These are phyloP conservation scores for Vulpes lagopus DNA, from an alignment of 2,113 vertebrate species.

Conservation along the genomic window DNA sequence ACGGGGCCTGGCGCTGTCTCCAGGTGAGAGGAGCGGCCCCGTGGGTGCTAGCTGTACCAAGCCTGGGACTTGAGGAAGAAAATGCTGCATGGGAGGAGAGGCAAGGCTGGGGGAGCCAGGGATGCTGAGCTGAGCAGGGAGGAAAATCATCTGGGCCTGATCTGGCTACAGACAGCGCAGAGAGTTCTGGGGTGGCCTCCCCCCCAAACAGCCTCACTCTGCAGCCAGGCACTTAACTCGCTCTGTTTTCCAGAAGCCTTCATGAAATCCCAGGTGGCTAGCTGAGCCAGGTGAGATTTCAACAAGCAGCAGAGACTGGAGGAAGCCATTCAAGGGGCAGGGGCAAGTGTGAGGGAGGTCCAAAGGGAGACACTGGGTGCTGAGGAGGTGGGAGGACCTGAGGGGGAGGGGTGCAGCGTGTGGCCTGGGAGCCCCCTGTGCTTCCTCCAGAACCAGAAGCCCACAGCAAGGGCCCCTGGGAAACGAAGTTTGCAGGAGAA, in stretches of 20 bases:
- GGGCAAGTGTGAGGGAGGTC: neutral
- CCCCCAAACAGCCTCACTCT: no score
- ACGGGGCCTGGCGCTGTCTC: neutral
- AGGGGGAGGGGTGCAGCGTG: accelerated
- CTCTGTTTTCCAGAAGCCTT: neutral
- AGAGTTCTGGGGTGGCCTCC: neutral
- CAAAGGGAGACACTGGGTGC: neutral
- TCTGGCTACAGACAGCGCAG: neutral
- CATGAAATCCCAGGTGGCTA: neutral
- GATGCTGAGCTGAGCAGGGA: neutral
- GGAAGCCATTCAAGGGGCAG: neutral
- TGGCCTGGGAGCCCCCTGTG: no score
- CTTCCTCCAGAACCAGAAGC: neutral
- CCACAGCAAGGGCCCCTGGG: neutral
- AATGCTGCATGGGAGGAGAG: accelerated
- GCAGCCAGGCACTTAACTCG: neutral
- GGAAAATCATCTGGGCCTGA: neutral
- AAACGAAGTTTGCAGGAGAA: neutral
- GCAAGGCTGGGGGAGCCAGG: accelerated
- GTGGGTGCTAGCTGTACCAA: neutral
- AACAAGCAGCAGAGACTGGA: neutral
- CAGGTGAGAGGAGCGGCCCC: neutral
- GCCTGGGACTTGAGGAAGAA: neutral
- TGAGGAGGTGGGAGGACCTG: neutral
- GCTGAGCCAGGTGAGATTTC: neutral